These are phyloP conservation scores for Gonioctena quinquepunctata DNA, from an alignment of 1,140 invertebrate species.

Conservation along the genomic window DNA sequence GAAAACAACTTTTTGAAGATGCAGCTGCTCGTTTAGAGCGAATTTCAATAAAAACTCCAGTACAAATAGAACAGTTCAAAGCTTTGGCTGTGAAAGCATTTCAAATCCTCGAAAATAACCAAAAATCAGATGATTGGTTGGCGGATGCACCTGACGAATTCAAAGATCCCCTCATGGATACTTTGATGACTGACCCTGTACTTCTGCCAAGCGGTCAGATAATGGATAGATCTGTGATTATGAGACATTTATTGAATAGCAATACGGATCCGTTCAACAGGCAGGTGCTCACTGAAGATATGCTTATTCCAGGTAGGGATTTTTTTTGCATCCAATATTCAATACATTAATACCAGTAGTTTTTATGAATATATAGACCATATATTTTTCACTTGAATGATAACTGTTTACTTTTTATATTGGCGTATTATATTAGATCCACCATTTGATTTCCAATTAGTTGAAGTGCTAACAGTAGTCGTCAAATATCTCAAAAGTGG, in stretches of 20 bases:
- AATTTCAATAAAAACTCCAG: constrained; percentile 78
- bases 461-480: too few relatives aligned
- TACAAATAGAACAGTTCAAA: constrained; percentile 83
- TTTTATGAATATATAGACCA: too few relatives aligned
- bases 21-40: constrained; percentile 80
- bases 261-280: constrained; percentile 97
- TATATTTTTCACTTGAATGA: too few relatives aligned
- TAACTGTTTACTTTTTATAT: too few relatives aligned
- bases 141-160: constrained; percentile 97
- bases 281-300: constrained; percentile 87
- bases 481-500: too few relatives aligned
- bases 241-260: constrained; percentile 92
- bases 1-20: constrained; percentile 88
- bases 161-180: constrained; percentile 96
- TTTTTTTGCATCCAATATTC: too few relatives aligned
- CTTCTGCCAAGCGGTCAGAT: constrained; percentile 90
- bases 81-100: constrained; percentile 80
- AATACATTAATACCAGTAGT: too few relatives aligned
- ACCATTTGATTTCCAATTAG: too few relatives aligned
- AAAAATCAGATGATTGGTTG: constrained; percentile 86
- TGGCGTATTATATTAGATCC: too few relatives aligned
- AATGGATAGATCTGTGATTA: constrained; percentile 94
- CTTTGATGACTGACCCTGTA: constrained; percentile 95
- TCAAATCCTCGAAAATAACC: constrained; percentile 78
- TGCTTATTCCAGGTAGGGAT: constrained; percentile 74